Percentiles rank a stretch among this genome's conserved stretches.
These are phyloP conservation scores for Erithacus rubecula DNA, from an alignment of 2,797 vertebrate species.

Conservation along the genomic window DNA sequence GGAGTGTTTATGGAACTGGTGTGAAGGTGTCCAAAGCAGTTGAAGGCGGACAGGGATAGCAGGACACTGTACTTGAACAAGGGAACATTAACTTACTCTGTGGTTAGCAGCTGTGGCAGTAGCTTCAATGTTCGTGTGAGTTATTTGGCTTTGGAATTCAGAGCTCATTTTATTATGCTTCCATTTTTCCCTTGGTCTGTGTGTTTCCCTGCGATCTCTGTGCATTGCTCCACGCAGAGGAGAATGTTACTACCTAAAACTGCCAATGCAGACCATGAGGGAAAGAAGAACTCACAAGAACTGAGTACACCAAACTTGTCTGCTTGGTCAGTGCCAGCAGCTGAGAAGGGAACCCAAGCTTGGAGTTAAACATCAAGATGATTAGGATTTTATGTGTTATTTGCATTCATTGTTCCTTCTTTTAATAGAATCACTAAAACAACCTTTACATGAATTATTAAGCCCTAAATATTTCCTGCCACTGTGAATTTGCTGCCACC, in stretches of 20 bases:
- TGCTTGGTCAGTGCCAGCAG: neutral
- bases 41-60: neutral
- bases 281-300: neutral
- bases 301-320: rapidly evolving
- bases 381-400: neutral
- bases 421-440: neutral
- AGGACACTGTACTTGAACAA: neutral
- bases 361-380: neutral
- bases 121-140: neutral
- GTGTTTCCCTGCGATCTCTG: neutral
- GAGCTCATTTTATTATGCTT: neutral
- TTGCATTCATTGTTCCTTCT: neutral
- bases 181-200: neutral
- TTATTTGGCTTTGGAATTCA: neutral
- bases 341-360: neutral
- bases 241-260: neutral
- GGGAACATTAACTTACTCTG: neutral
- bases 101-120: neutral
- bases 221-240: too few relatives aligned
- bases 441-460: constrained; percentile 28
- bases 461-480: constrained; percentile 20
- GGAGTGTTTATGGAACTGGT: rapidly evolving
- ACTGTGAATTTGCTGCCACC: constrained; percentile 2
- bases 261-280: neutral
- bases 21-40: neutral